Base-by-base conservation (phyloP, 2,113 vertebrate genomes). In the Lepus europaeus region DNA sequence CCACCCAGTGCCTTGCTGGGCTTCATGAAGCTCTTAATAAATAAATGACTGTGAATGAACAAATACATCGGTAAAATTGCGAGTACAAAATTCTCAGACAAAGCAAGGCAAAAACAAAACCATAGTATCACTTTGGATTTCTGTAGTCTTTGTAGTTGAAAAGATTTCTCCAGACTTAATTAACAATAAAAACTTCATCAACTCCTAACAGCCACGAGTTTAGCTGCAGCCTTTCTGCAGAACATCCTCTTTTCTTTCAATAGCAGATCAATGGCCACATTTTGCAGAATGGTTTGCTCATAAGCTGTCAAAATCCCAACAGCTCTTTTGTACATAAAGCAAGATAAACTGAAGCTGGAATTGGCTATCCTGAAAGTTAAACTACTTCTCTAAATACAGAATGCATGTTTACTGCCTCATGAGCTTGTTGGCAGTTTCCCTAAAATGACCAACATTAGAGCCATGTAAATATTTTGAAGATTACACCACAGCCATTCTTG, bases 131-230 rank as follows among this genome's bases (percentile, higher is more conserved):
- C 49, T 95, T 87, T 59, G 53, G 68, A 91, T 91, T 88, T 93
- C 91, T 91, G 13, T 68, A 66, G 56, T 81, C 86, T 83, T 81
- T 49, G 63, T 17, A 87, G 82, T 90, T 87, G 89, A 89, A 88
- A 80, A 78, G 69, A 91, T 78, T 73, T 72, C 89, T 94, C 23
- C n/a, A 96, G 86, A 95, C 89, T 97, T 97, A 97, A 96, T 97
- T 96, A 97, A 96, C 93, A 97, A 97, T 96, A 97, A 97, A 96
- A 96, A 96, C 79, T 95, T 94, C 76, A 93, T 88, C 66, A 95
- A 19, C 70, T 59, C 51, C 31, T 72, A 94, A 96, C n/a, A 94
- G 56, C 83, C 77, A 29, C 80, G 49, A 45, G 6, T 87, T 95
- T 45, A 23, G 16, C 25, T 25, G 14, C 6, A 64, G 79, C 19